Evolutionary conservation across 2,113 vertebrate species (phyloP).

Genomic region (Silurus meridionalis): DNA sequence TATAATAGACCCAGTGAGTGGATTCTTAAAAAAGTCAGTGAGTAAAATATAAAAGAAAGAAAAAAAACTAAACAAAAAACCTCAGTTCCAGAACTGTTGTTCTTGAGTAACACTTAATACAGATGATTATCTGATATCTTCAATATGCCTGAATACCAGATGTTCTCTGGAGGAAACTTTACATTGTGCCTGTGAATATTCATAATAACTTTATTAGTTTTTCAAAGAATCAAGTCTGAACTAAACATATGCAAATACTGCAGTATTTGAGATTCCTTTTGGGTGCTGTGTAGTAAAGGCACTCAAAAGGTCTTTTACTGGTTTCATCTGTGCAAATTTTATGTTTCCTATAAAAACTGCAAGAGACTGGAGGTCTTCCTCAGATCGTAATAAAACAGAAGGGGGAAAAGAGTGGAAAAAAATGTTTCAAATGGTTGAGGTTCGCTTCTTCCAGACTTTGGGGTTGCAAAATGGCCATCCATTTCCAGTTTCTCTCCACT

Average conservation of each 20-base stretch:
- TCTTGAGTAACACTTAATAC: constrained; percentile 19
- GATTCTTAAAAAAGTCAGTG: not conserved
- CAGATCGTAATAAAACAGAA: constrained; percentile 62
- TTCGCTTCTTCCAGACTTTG: constrained; percentile 56
- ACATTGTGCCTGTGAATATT: constrained; percentile 50
- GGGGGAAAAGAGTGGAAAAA: constrained; percentile 65
- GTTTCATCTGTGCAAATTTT: constrained; percentile 74
- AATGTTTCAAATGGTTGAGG: constrained; percentile 65
- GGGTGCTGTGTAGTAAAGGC: constrained; percentile 45
- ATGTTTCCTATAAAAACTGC: constrained; percentile 67
- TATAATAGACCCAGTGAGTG: not conserved
- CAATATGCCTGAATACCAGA: constrained; percentile 19
- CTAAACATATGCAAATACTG: constrained; percentile 46
- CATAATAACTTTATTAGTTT: constrained; percentile 58
- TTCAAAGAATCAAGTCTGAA: constrained; percentile 59
- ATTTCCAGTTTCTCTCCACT: constrained; percentile 55
- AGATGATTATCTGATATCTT: constrained; percentile 18
- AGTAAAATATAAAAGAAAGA: constrained; percentile 24
- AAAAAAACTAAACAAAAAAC: too few relatives aligned
- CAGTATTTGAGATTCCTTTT: constrained; percentile 26
- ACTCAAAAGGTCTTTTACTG: constrained; percentile 56
- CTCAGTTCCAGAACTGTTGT: not conserved
- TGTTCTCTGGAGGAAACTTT: constrained; percentile 37
- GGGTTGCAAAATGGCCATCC: constrained; percentile 57
- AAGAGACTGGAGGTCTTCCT: constrained; percentile 69